Percentiles rank a stretch among this genome's conserved stretches.
Conservation (phyloP, 53 echinoderm and acorn worm genomes). For the Paelopatides confundens region DNA sequence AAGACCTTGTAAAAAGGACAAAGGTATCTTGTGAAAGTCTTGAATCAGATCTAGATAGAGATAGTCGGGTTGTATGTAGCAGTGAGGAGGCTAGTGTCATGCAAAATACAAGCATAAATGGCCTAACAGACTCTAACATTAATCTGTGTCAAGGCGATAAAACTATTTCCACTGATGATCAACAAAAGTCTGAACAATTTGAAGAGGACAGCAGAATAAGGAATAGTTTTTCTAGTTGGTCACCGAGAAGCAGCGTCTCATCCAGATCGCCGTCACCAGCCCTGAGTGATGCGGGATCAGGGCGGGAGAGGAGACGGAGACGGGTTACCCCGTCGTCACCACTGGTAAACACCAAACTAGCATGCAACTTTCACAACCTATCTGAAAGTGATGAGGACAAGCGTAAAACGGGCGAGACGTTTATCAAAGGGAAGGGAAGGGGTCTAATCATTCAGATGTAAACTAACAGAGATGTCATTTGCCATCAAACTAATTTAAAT, state of each 20-base stretch:
- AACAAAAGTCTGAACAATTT: too few species aligned
- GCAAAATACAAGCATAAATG: too few species aligned
- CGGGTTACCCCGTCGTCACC: background rate
- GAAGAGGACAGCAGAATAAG: background rate
- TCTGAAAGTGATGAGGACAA: background rate
- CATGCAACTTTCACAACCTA: constrained; percentile 4
- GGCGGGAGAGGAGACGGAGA: background rate
- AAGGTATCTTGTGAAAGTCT: background rate
- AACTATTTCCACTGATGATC: too few species aligned
- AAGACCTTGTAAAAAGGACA: background rate
- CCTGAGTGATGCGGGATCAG: background rate
- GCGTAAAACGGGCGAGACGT: background rate
- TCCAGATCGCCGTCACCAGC: constrained; percentile 10
- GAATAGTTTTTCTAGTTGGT: background rate
- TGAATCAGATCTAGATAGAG: background rate
- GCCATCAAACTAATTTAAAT: too few species aligned
- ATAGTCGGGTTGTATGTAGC: background rate
- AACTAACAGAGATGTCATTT: too few species aligned
- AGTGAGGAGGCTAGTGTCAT: too few species aligned
- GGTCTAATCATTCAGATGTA: constrained; percentile 3
- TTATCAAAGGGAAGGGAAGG: constrained; percentile 33
- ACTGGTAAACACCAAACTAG: background rate
- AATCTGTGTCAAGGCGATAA: too few species aligned
- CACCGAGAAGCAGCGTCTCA: background rate
- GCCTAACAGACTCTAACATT: too few species aligned